Percentiles rank a stretch among this genome's conserved stretches.
phyloP scores from a whole-genome alignment of 2,888 invertebrate species.

The Drosophila eohydei region DNA sequence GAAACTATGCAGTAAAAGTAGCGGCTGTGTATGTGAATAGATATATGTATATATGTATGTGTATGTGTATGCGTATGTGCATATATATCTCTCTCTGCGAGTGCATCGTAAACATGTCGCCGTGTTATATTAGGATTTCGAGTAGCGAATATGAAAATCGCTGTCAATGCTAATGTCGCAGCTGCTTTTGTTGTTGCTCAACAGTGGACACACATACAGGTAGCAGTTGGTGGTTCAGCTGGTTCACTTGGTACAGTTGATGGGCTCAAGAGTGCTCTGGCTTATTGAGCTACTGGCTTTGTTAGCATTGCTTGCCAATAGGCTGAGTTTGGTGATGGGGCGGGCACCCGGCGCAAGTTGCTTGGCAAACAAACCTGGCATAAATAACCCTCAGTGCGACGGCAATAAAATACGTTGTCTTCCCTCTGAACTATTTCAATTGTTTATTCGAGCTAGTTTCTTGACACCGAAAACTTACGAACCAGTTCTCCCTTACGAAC shows the following conservation, averaged over 20 bases:
- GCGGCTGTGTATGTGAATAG: slow-evolving; percentile 7
- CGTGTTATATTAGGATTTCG: slow-evolving; percentile 64
- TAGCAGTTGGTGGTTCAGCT: neutral
- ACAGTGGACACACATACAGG: neutral
- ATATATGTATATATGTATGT: slow-evolving; percentile 20
- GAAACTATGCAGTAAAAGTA: slow-evolving; percentile 53
- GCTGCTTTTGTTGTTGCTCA: neutral
- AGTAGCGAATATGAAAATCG: slow-evolving; percentile 55
- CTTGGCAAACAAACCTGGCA: neutral
- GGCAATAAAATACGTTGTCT: slow-evolving; percentile 3
- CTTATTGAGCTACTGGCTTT: slow-evolving; percentile 1
- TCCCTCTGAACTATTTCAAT: slow-evolving; percentile 1
- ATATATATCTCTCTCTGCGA: slow-evolving; percentile 13
- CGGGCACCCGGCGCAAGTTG: neutral
- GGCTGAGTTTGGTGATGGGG: neutral
- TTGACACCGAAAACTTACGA: neutral
- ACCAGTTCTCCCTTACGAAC: neutral
- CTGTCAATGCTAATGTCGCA: slow-evolving; percentile 41
- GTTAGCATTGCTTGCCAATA: neutral
- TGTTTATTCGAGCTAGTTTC: slow-evolving; percentile 8
- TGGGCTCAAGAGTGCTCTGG: slow-evolving; percentile 2
- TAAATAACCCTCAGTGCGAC: neutral
- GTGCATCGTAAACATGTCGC: slow-evolving; percentile 73
- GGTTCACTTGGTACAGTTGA: neutral
- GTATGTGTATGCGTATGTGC: neutral